Conservation (phyloP, 2,888 invertebrate genomes). For the Liopterus haemorrhoidalis region DNA sequence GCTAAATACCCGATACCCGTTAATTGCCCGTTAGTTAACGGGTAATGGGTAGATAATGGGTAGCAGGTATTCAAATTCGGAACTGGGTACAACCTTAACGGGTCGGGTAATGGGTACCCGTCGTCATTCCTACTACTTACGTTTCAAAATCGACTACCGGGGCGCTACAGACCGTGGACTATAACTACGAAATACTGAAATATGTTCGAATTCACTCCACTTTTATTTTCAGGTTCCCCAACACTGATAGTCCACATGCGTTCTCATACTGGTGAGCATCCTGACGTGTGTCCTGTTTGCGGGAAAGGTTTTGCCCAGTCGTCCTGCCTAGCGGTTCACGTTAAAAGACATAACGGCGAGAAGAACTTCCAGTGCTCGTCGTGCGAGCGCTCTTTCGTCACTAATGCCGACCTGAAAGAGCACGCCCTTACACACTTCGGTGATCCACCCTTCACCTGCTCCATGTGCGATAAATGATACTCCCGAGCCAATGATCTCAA, state of each 20-base stretch:
- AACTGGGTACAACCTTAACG: no score
- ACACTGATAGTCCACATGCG: slow-evolving; percentile 43
- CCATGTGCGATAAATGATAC: slow-evolving; percentile 38
- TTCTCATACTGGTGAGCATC: slow-evolving; percentile 42
- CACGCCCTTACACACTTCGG: slow-evolving; percentile 36
- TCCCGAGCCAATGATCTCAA: slow-evolving; percentile 37
- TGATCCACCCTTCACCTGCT: slow-evolving; percentile 37
- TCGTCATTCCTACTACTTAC: no score
- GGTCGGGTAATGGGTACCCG: no score
- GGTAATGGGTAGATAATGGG: no score
- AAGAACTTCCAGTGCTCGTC: slow-evolving; percentile 35
- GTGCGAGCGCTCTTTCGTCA: slow-evolving; percentile 39
- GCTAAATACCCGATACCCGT: no score
- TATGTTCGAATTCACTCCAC: no score
- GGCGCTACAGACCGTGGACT: no score
- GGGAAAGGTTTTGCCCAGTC: slow-evolving; percentile 44
- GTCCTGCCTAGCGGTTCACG: slow-evolving; percentile 44
- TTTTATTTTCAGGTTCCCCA: no score
- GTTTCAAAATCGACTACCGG: no score
- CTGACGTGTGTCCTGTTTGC: slow-evolving; percentile 43
- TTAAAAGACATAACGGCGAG: slow-evolving; percentile 43
- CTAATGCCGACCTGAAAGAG: slow-evolving; percentile 38
- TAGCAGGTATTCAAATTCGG: no score
- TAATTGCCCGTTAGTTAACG: no score
- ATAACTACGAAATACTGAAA: no score